phyloP scores from a whole-genome alignment of 2,888 invertebrate genomes.

The Griposia aprilina region DNA sequence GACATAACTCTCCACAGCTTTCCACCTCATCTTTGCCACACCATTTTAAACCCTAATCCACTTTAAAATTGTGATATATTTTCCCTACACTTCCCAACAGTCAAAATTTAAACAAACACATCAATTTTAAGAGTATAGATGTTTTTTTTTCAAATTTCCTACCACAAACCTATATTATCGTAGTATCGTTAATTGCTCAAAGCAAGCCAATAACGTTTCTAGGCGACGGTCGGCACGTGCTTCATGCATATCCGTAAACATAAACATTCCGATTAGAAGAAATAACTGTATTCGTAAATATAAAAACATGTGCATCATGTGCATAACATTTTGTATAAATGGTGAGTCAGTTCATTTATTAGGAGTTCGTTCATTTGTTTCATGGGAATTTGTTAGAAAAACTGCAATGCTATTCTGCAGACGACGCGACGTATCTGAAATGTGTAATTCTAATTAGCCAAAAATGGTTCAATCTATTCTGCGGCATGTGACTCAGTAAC shows the following conservation, averaged over 20 bases:
- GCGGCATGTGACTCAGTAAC: conserved; percentile 15
- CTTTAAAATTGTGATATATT: conserved; percentile 25
- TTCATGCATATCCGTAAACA: conserved; percentile 45
- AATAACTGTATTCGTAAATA: conserved; percentile 46
- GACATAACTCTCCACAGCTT: conserved; percentile 80
- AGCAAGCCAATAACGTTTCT: conserved; percentile 65
- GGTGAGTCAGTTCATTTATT: conserved; percentile 23
- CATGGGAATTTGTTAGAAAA: neutral
- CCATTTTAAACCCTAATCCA: conserved; percentile 65
- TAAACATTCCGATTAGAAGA: conserved; percentile 45
- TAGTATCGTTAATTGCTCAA: conserved; percentile 67
- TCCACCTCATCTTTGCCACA: conserved; percentile 56
- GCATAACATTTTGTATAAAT: conserved; percentile 13
- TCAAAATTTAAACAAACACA: conserved; percentile 61
- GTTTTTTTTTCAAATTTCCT: conserved; percentile 53
- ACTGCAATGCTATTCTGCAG: neutral
- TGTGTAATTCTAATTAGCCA: neutral
- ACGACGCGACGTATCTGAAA: neutral
- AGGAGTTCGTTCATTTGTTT: neutral
- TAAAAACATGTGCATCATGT: conserved; percentile 11
- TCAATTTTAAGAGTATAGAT: conserved; percentile 58
- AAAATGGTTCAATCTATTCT: conserved; percentile 14
- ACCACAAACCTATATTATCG: conserved; percentile 59
- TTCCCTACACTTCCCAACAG: conserved; percentile 30
- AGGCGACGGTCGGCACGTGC: conserved; percentile 65